Evolutionary conservation across 2,113 vertebrate species (phyloP).

Genomic region (Cepphus grylle): DNA sequence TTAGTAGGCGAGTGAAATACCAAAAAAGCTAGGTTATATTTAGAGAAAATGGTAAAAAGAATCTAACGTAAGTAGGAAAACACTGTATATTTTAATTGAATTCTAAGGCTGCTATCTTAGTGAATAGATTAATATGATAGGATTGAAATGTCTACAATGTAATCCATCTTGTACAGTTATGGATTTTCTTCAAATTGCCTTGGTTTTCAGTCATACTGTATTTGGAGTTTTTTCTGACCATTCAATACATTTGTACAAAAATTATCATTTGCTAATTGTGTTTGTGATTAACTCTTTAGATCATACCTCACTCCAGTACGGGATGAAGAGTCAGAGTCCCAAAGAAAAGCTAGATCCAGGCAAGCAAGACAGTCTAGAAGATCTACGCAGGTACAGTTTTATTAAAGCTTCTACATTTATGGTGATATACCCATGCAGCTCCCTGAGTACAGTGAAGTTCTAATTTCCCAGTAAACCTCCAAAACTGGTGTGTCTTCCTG

Average conservation of each 20-base stretch:
- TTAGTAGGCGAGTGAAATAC: not conserved
- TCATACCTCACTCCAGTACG: slow-evolving; percentile 98
- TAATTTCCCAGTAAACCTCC: not conserved
- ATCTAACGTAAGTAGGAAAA: not conserved
- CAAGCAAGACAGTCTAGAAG: slow-evolving; percentile 97
- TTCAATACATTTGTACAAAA: not conserved
- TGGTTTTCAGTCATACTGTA: not conserved
- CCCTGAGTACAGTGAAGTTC: not conserved
- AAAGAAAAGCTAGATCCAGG: slow-evolving; percentile 97
- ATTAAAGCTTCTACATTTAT: not conserved
- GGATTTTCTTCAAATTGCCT: not conserved
- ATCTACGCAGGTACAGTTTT: slow-evolving; percentile 88
- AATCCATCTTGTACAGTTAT: not conserved
- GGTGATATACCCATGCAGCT: not conserved
- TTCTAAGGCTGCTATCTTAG: not conserved
- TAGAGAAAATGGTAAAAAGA: not conserved
- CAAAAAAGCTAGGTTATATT: not conserved
- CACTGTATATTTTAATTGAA: not conserved
- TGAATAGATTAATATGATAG: not conserved
- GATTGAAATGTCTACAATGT: not conserved
- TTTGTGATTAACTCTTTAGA: slow-evolving; percentile 71
- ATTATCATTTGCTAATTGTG: not conserved
- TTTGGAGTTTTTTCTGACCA: not conserved
- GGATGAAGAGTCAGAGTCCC: slow-evolving; percentile 98
- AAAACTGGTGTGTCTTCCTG: not conserved